Evolutionary conservation across 2,797 vertebrate genomes (phyloP), one percentile per base, ranked within the genome.

Genomic region (Austrolebias charrua): DNA sequence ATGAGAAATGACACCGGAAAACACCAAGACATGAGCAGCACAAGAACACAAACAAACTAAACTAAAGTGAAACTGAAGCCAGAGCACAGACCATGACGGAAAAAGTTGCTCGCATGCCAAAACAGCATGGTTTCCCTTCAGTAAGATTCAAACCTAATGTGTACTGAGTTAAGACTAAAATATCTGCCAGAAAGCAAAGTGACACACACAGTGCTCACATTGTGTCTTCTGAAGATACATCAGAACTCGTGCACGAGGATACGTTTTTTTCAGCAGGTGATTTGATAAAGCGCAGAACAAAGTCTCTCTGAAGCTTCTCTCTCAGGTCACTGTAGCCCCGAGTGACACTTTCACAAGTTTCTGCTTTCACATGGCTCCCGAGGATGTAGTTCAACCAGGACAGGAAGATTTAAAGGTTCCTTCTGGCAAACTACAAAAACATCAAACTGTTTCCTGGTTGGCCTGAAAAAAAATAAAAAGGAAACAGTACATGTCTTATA

Each of bases 301-400:
- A 56, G 57, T 69, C 65, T 63, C 38, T 29, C 28, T 64, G 50
- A 53, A 54, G 55, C 48, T 68, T 5, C 0, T 51, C 72, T 71
- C 60, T 69, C 62, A 15, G 74, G 71, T 76, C 75, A 71, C 60
- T 44, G 62, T 61, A 61, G 81, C 84, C 82, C 78, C 15, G 76
- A 85, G 82, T 86, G 67, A 72, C 64, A 60, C 76, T 88, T 83
- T 73, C 58, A 69, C 75, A 68, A 59, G 75, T 72, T 49, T 79
- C 72, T 81, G 63, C 56, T 65, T 62, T 81, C 69, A 69, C 61
- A 62, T 83, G 66, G 55, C 72, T 79, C 76, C 62, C 45, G 55
- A 74, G 71, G 73, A 64, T 49, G 15, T 67, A 9, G 68, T 68
- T 71, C 63, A 65, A 38, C 43, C 65, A 54, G 67, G 64, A 71